phyloP scores from a whole-genome alignment of 1,140 invertebrate species.

The Charaxes varanes region DNA sequence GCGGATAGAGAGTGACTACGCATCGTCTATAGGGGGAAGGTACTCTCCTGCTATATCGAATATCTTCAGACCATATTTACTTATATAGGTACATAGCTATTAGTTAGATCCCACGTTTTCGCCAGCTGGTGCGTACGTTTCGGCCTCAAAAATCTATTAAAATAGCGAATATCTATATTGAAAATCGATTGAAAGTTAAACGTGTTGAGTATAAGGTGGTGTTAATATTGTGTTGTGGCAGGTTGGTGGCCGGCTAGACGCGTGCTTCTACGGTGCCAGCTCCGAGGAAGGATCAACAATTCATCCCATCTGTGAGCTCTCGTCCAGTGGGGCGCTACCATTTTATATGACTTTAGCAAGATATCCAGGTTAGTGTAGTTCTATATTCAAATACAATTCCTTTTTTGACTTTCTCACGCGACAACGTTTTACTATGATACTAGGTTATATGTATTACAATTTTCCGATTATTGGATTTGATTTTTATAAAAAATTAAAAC shows the following conservation, averaged over 20 bases:
- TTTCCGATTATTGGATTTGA: too few species aligned
- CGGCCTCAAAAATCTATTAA: conserved; percentile 44
- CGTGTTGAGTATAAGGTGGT: conserved; percentile 28
- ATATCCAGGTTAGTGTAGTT: conserved; percentile 78
- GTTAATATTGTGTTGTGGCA: conserved; percentile 52
- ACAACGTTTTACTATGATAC: too few species aligned
- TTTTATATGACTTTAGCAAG: conserved; percentile 90
- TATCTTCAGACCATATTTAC: conserved; percentile 64
- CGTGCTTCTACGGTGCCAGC: conserved; percentile 55
- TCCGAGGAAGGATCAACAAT: conserved; percentile 63
- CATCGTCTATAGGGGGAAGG: conserved; percentile 64
- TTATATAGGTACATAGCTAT: conserved; percentile 49
- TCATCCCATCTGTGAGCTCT: conserved; percentile 70
- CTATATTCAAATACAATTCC: neutral
- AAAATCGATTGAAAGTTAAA: conserved; percentile 16
- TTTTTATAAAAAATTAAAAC: conserved; percentile 5
- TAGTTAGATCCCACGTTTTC: conserved; percentile 65
- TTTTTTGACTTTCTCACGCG: neutral
- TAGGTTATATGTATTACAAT: too few species aligned
- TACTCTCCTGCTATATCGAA: conserved; percentile 58
- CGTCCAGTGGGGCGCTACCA: conserved; percentile 88
- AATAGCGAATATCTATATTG: conserved; percentile 27
- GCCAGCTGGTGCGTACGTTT: conserved; percentile 68
- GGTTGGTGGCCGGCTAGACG: conserved; percentile 55
- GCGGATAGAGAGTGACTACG: conserved; percentile 38